phyloP scores from a whole-genome alignment of 2,113 vertebrate genomes.

The Channa argus region DNA sequence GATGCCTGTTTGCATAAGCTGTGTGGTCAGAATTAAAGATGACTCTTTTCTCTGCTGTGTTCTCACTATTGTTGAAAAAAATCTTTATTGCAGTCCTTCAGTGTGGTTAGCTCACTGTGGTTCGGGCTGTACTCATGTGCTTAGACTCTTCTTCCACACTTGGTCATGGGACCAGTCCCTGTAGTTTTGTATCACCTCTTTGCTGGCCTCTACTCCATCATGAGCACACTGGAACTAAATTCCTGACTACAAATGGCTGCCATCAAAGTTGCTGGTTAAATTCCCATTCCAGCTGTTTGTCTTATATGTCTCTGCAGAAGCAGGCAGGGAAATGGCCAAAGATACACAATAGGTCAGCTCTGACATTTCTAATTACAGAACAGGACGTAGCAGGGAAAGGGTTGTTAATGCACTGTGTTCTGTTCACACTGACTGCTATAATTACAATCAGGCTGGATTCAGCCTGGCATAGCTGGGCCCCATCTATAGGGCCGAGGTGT shows the following conservation, averaged over 20 bases:
- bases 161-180: slow-evolving; percentile 39
- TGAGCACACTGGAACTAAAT: slow-evolving; percentile 44
- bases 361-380: slow-evolving; percentile 78
- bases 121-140: slow-evolving; percentile 35
- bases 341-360: slow-evolving; percentile 59
- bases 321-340: slow-evolving; percentile 41
- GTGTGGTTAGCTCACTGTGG: slow-evolving; percentile 70
- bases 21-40: slow-evolving; percentile 33
- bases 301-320: slow-evolving; percentile 43
- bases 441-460: slow-evolving; percentile 74
- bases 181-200: slow-evolving; percentile 61
- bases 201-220: slow-evolving; percentile 54
- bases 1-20: slow-evolving; percentile 28
- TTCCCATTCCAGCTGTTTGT: slow-evolving; percentile 63
- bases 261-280: slow-evolving; percentile 65
- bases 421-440: slow-evolving; percentile 67
- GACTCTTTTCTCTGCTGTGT: slow-evolving; percentile 49
- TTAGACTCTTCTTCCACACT: slow-evolving; percentile 25
- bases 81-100: slow-evolving; percentile 75
- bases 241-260: slow-evolving; percentile 34
- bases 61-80: slow-evolving; percentile 75
- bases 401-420: slow-evolving; percentile 48
- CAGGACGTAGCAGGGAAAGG: slow-evolving; percentile 46
- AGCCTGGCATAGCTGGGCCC: slow-evolving; percentile 60
- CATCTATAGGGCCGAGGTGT: slow-evolving; percentile 65